A percentile compares a stretch with the other conserved stretches of the same genome.
Conservation (phyloP, 2,888 invertebrate species). For the Priocnemis perturbator region DNA sequence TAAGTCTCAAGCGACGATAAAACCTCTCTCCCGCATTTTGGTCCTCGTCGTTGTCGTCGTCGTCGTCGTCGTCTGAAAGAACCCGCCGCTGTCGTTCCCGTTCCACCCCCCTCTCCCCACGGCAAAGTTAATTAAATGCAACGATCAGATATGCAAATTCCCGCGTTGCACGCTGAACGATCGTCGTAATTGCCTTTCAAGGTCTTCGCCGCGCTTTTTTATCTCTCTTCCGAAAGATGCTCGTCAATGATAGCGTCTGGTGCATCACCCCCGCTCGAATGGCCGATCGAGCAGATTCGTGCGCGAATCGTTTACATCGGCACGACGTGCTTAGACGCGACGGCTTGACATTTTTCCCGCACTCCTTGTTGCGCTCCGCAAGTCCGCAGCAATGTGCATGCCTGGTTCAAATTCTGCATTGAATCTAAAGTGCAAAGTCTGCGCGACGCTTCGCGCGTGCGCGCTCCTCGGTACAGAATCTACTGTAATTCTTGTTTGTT, state of each 20-base stretch:
- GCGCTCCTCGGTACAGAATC: no score
- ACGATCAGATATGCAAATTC: conserved; percentile 31
- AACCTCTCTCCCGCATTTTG: conserved; percentile 6
- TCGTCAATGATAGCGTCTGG: no score
- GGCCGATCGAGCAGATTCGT: conserved; percentile 4
- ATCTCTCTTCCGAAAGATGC: background rate
- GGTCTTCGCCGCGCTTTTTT: background rate
- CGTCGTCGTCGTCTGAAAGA: background rate
- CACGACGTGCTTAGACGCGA: no score
- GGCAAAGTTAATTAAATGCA: conserved; percentile 25
- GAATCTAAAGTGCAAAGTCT: no score
- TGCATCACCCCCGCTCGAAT: no score
- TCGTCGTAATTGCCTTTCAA: conserved; percentile 17
- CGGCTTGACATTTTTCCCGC: no score
- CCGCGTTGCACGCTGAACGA: conserved; percentile 12
- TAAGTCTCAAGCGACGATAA: conserved; percentile 23
- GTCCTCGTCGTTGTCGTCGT: conserved; percentile 10
- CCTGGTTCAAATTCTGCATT: no score
- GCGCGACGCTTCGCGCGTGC: no score
- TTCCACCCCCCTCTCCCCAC: background rate
- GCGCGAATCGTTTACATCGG: background rate
- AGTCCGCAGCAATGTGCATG: no score
- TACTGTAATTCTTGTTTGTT: no score
- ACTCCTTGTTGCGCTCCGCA: no score
- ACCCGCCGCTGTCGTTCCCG: conserved; percentile 14